phyloP scores from a whole-genome alignment of 2,113 vertebrate species.

The Alexandromys fortis region DNA sequence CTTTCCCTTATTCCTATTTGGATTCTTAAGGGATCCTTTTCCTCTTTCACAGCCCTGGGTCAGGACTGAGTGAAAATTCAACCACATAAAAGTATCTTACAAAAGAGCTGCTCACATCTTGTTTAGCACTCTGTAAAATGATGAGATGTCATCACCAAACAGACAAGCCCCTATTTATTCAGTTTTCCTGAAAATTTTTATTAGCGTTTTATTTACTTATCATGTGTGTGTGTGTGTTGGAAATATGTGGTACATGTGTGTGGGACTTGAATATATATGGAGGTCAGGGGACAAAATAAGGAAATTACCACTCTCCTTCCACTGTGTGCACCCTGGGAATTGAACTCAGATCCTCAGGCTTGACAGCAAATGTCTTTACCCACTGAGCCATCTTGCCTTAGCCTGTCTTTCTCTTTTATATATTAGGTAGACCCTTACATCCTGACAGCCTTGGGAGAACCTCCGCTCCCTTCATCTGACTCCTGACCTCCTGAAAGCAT shows the following conservation, averaged over 20 bases:
- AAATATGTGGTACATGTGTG: neutral
- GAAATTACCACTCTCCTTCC: neutral
- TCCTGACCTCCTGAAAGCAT: neutral
- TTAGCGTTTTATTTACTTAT: neutral
- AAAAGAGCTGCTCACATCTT: neutral
- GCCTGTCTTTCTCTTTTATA: neutral
- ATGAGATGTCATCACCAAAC: neutral
- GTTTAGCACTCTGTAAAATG: neutral
- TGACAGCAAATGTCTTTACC: neutral
- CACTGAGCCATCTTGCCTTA: neutral
- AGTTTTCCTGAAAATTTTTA: neutral
- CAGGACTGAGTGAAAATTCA: slow-evolving; percentile 3
- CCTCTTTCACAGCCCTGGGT: neutral
- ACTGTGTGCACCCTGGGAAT: neutral
- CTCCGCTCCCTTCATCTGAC: neutral
- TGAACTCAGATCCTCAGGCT: neutral
- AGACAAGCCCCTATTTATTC: neutral
- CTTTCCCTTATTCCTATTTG: neutral
- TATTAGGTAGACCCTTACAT: neutral
- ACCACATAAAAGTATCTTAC: neutral
- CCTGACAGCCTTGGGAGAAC: neutral
- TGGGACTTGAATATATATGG: neutral
- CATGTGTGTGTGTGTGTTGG: neutral
- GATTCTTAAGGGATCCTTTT: neutral
- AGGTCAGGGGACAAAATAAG: neutral